These are phyloP conservation scores for Drosophila picticornis DNA, from an alignment of 2,888 invertebrate genomes.

Conservation along the genomic window DNA sequence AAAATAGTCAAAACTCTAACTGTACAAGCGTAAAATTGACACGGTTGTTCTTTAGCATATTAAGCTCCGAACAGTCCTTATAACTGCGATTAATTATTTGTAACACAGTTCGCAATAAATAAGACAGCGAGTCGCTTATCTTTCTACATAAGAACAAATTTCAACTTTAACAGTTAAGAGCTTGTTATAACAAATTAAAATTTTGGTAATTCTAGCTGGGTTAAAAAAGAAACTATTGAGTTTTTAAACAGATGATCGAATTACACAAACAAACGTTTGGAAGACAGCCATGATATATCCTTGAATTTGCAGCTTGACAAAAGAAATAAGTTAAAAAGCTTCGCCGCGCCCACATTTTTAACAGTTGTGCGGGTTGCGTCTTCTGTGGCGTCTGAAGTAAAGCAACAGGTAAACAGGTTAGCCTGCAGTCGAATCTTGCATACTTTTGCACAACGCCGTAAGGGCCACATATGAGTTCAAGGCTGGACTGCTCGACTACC, in stretches of 20 bases:
- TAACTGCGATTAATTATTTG: not conserved
- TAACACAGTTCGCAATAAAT: not conserved
- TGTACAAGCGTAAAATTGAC: not conserved
- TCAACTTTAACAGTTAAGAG: constrained; percentile 50
- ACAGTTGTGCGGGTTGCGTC: constrained; percentile 67
- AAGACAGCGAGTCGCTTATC: not conserved
- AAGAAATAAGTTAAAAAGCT: constrained; percentile 56
- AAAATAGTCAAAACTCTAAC: not conserved
- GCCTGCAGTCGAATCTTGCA: constrained; percentile 41
- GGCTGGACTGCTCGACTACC: constrained; percentile 16
- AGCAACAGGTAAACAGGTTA: constrained; percentile 71
- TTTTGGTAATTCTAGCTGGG: constrained; percentile 64
- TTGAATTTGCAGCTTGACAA: constrained; percentile 79
- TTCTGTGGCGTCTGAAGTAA: constrained; percentile 43
- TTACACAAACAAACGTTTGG: constrained; percentile 61
- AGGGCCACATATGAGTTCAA: constrained; percentile 15
- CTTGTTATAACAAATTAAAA: constrained; percentile 37
- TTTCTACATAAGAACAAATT: constrained; percentile 75
- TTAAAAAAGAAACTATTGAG: constrained; percentile 51
- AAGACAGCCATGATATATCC: constrained; percentile 62
- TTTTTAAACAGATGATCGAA: constrained; percentile 75
- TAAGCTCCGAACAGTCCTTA: not conserved
- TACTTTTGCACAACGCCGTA: constrained; percentile 36
- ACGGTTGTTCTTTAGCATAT: not conserved
- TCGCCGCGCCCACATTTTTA: constrained; percentile 41